These are phyloP conservation scores for Rhopalosiphum nymphaeae DNA, from an alignment of 2,888 invertebrate species.

Conservation along the genomic window DNA sequence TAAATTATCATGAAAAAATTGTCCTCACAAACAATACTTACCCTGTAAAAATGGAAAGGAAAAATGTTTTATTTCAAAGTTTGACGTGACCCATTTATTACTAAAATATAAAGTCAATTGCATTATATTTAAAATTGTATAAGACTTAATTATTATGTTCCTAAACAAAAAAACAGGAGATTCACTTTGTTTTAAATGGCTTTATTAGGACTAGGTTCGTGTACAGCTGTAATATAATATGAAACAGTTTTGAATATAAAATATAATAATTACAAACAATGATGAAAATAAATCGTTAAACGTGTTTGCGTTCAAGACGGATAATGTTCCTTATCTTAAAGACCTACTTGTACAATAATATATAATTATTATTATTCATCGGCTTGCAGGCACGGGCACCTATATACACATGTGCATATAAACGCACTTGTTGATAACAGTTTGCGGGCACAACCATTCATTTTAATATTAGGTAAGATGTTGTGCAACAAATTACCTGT, in stretches of 20 bases:
- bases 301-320: background rate
- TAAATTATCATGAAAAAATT: background rate
- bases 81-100: background rate
- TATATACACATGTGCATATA: background rate
- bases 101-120: background rate
- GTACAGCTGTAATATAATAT: background rate
- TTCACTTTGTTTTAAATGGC: background rate
- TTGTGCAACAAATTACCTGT: background rate
- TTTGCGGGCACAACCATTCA: background rate
- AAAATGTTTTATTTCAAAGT: background rate
- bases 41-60: background rate
- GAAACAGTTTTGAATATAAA: background rate
- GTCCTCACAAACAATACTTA: background rate
- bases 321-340: conserved; percentile 8
- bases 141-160: background rate
- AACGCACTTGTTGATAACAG: background rate
- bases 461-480: background rate
- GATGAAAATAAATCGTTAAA: background rate
- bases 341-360: background rate
- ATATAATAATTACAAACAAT: background rate
- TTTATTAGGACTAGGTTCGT: background rate
- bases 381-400: background rate
- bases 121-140: background rate
- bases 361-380: background rate
- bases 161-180: background rate